phyloP scores from a whole-genome alignment of 2,888 invertebrate genomes.

The Cordilura impudica region DNA sequence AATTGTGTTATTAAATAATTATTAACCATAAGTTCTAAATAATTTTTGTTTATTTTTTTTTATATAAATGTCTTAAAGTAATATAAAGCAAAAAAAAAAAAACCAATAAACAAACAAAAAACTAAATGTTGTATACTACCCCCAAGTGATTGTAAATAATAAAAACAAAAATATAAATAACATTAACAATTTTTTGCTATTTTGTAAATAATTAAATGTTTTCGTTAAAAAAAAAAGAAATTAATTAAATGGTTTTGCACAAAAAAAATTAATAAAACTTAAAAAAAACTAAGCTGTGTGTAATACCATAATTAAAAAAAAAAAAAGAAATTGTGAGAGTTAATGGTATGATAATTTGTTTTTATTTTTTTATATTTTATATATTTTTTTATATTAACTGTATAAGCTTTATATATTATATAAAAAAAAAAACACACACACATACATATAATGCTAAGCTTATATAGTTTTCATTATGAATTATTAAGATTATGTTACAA shows the following conservation, averaged over 20 bases:
- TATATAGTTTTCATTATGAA: slow-evolving; percentile 26
- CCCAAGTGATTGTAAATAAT: slow-evolving; percentile 58
- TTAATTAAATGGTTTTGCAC: slow-evolving; percentile 45
- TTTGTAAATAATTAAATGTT: slow-evolving; percentile 60
- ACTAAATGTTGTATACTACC: slow-evolving; percentile 56
- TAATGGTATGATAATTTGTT: slow-evolving; percentile 1
- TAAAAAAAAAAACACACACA: neutral
- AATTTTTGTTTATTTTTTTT: slow-evolving; percentile 37
- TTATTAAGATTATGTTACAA: slow-evolving; percentile 12
- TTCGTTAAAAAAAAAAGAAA: slow-evolving; percentile 33
- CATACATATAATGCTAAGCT: slow-evolving; percentile 30
- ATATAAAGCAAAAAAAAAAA: slow-evolving; percentile 48
- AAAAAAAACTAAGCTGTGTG: slow-evolving; percentile 52
- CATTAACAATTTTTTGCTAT: slow-evolving; percentile 15
- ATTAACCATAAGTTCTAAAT: slow-evolving; percentile 30
- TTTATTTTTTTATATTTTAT: slow-evolving; percentile 9
- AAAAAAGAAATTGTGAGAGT: neutral
- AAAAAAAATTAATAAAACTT: slow-evolving; percentile 29
- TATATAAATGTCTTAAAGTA: slow-evolving; percentile 58
- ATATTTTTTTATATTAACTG: slow-evolving; percentile 21
- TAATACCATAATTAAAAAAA: slow-evolving; percentile 34
- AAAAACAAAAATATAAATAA: slow-evolving; percentile 28
- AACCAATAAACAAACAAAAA: neutral
- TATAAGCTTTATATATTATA: slow-evolving; percentile 49
- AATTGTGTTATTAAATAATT: slow-evolving; percentile 55